Evolutionary conservation across 2,113 vertebrate species (phyloP), one percentile per base, ranked within the genome.

Genomic region (Alaudala cheleensis): DNA sequence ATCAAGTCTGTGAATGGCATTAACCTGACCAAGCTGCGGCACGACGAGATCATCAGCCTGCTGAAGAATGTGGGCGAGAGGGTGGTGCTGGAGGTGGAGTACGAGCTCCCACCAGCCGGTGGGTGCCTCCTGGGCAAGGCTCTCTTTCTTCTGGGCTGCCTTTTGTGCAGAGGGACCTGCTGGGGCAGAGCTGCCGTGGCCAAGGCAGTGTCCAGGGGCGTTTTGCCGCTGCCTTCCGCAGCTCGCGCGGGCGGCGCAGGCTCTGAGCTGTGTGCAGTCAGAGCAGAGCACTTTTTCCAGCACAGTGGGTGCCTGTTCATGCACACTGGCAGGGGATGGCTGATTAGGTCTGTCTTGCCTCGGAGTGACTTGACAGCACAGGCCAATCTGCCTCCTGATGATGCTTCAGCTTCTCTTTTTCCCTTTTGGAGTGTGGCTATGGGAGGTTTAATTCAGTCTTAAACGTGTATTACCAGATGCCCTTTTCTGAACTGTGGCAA

Each of bases 1-100:
- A 99, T 99, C 88, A 99, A 99, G 93, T 99, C 99, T 0, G 99
- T 99, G 97, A 99, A 99, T 0, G 99, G 99, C 94, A 99, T 99
- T 95, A 99, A 98, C 97, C 95, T 99, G 97, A 98, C 99, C 77
- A 98, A 99, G 97, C 98, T 99, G 61, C 98, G 99, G 50, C 99
- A 99, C 0, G 99, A 99, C 4, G 99, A 99, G 97, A 99, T 99
- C 88, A 99, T 99, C 97, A 99, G 99, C 95, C 97, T 99, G 74
- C 98, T 99, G 97, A 99, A 99, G 96, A 99, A 99, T 7, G 99
- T 99, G 71, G 99, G 99, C 40, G 99, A 99, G 96, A 98, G 99
- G 50, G 99, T 99, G 81, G 98, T 99, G 96, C 98, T 99, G 97
- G 99, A 99, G 97, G 99, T 99, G 45, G 99, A 99, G 96, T 99